Evolutionary conservation across 2,888 invertebrate genomes (phyloP).

Genomic region (Drosophila stalkeri): DNA sequence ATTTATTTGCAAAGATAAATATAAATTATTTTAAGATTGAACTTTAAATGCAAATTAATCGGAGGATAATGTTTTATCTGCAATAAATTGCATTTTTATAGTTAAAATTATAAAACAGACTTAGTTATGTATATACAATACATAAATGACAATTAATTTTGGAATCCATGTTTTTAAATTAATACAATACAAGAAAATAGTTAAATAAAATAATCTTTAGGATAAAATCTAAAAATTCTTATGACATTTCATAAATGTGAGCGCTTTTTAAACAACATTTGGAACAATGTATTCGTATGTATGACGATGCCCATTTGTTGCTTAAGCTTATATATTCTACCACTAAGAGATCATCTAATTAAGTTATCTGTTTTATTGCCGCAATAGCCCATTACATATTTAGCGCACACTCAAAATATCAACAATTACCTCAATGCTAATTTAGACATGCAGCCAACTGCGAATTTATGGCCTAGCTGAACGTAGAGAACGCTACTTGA

Average conservation of each 20-base stretch:
- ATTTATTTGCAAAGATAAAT: too few relatives aligned
- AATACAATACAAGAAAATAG: too few relatives aligned
- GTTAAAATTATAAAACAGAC: not conserved
- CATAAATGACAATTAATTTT: too few relatives aligned
- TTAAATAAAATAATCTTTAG: not conserved
- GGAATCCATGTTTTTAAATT: too few relatives aligned
- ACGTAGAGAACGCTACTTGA: slow-evolving; percentile 29
- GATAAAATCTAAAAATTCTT: not conserved
- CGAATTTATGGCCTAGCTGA: slow-evolving; percentile 65
- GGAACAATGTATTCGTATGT: not conserved
- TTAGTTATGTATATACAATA: too few relatives aligned
- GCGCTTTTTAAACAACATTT: not conserved
- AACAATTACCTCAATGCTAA: slow-evolving; percentile 51
- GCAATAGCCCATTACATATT: slow-evolving; percentile 25
- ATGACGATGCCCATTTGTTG: not conserved
- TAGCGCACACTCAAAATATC: slow-evolving; percentile 22
- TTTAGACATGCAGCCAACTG: slow-evolving; percentile 53
- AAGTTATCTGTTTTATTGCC: slow-evolving; percentile 15
- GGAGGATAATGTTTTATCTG: too few relatives aligned
- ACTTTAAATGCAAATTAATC: too few relatives aligned
- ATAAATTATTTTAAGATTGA: too few relatives aligned
- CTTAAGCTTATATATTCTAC: not conserved
- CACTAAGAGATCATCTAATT: slow-evolving; percentile 1
- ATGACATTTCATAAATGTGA: not conserved
- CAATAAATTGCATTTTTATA: too few relatives aligned